Base-by-base conservation (phyloP, 2,113 vertebrate species). In the Pterocles burchelli region DNA sequence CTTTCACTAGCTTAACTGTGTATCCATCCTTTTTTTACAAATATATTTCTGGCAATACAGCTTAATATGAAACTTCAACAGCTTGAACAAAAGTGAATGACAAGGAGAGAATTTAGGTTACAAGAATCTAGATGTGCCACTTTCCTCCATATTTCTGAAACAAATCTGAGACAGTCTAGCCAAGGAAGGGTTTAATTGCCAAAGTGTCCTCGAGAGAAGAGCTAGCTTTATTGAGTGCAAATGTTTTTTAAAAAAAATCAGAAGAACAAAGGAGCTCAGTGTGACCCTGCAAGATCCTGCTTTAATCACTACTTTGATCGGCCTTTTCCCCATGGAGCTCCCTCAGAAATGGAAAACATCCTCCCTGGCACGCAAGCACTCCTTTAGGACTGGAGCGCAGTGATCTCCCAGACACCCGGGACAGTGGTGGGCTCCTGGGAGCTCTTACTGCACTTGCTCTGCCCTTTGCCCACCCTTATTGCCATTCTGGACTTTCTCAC, bases 271-370 rank as follows among this genome's bases (percentile, higher is more conserved):
- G 95, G 58, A 94, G 71, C 66, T 94, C 65, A 33, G 88, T 74
- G 86, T 98, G 97, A 98, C 97, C 96, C 93, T 85, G 76, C 14
- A 18, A 84, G 51, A 83, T 86, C 51, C 84, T 58, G 29, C 70
- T 77, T 94, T 98, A 98, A 98, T 97, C 91, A 87, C 77, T 89
- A 43, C 95, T 98, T 98, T 98, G 97, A 98, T 98, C 93, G 92
- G 68, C 70, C 54, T 95, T 95, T 95, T 97, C 96, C 97, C 97
- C 41, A 12, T 4, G 45, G 96, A 92, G 48, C 26, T 81, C 86
- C 79, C 86, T 75, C 65, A 62, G 62, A 28, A 75, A 86, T 91
- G 85, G 19, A 9, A 79, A 88, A 62, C 86, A 68, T 96, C 94
- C 92, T 97, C 59, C 79, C 86, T 90, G 93, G 95, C 97, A 96